A percentile compares a stretch with the other conserved stretches of the same genome.
Evolutionary conservation across 1,140 invertebrate species (phyloP).

Genomic region (Sycophaga agraensis): DNA sequence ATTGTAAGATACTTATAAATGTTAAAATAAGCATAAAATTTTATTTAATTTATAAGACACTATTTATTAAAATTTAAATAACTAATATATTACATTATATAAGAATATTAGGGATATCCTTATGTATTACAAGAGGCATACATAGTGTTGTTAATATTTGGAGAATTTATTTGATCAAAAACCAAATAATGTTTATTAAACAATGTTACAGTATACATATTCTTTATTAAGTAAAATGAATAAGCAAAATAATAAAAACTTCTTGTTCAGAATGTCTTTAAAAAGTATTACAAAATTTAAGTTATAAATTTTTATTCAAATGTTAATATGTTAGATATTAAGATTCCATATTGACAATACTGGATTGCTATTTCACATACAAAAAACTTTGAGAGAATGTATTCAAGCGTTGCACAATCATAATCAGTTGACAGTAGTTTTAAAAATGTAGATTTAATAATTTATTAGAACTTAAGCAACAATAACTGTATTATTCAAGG

Average conservation of each 20-base stretch:
- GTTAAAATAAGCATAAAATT: slow-evolving; percentile 19
- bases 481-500: slow-evolving; percentile 14
- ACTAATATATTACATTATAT: slow-evolving; percentile 9
- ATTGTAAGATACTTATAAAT: neutral
- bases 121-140: no score
- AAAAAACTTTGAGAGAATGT: neutral
- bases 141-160: slow-evolving; percentile 17
- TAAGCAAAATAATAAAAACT: no score
- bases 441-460: slow-evolving; percentile 1
- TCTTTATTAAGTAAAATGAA: no score
- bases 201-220: no score
- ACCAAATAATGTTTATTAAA: neutral
- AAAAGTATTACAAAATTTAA: neutral
- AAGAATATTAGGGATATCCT: slow-evolving; percentile 6
- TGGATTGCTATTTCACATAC: neutral
- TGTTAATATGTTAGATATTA: slow-evolving; percentile 1
- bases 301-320: neutral
- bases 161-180: slow-evolving; percentile 2
- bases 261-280: no score
- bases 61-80: slow-evolving; percentile 10
- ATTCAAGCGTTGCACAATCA: neutral
- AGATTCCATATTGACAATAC: slow-evolving; percentile 22
- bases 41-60: slow-evolving; percentile 1
- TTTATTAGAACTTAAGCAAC: slow-evolving; percentile 16
- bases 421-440: neutral